Conservation (phyloP, 1,140 invertebrate species). For the Ridgeia piscesae region DNA sequence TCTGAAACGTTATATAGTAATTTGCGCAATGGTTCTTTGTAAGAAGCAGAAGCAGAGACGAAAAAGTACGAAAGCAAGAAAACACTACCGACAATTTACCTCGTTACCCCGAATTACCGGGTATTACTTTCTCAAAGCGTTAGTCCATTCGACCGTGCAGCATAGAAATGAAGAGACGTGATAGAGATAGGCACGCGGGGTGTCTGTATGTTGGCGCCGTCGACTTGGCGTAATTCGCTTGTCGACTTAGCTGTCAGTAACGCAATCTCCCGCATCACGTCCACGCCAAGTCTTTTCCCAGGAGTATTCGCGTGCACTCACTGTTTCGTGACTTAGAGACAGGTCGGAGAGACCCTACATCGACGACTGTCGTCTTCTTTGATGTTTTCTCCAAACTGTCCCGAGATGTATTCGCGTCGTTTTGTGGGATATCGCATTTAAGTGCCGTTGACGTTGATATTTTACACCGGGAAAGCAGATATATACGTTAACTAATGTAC, state of each 20-base stretch:
- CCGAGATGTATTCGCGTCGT: not conserved
- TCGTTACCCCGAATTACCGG: not conserved
- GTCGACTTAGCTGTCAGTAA: not conserved
- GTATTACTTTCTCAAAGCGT: not conserved
- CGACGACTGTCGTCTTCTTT: not conserved
- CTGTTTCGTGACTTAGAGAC: not conserved
- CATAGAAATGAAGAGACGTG: not conserved
- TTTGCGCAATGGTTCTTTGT: not conserved
- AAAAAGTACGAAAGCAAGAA: not conserved
- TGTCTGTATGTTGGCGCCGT: not conserved
- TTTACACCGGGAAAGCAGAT: not conserved
- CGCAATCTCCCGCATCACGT: not conserved
- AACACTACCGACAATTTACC: not conserved
- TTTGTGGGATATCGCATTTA: not conserved
- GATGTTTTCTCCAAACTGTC: not conserved
- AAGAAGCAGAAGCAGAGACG: not conserved
- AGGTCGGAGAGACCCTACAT: not conserved
- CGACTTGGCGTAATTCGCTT: not conserved
- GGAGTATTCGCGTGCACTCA: not conserved
- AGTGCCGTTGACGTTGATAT: not conserved
- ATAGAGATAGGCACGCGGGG: not conserved
- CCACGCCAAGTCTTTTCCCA: not conserved
- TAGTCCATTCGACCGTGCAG: not conserved
- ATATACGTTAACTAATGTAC: not conserved
- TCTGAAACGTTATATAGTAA: not conserved